Percentiles rank a stretch among this genome's conserved stretches.
Evolutionary conservation across 1,140 invertebrate genomes (phyloP).

Genomic region (Orchestia grillus): DNA sequence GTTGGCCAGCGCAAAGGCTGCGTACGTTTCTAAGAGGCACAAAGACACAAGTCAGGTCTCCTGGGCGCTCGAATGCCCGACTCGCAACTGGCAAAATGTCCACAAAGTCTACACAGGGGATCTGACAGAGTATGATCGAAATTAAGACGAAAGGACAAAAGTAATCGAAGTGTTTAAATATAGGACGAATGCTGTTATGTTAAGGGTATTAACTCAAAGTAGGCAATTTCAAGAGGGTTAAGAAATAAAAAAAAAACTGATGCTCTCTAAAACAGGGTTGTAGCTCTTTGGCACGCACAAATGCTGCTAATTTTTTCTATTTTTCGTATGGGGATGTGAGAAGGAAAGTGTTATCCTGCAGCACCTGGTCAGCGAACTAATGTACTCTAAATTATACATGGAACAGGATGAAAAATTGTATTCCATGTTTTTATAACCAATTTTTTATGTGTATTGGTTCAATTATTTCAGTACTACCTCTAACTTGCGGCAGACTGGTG

Average conservation of each 20-base stretch:
- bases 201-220: background rate
- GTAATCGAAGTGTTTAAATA: background rate
- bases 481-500: too few species aligned
- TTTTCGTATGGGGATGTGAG: too few species aligned
- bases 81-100: background rate
- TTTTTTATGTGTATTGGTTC: too few species aligned
- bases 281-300: background rate
- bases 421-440: background rate
- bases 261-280: background rate
- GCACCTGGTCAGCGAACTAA: background rate
- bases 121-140: background rate
- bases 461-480: too few species aligned
- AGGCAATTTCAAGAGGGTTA: background rate
- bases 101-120: background rate
- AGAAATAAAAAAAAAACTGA: background rate
- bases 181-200: background rate
- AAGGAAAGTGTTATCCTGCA: background rate
- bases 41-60: background rate
- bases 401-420: background rate
- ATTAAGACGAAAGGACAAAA: background rate
- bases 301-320: background rate
- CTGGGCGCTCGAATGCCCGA: background rate
- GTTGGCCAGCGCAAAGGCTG: constrained; percentile 55
- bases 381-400: background rate
- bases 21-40: constrained; percentile 49